These are phyloP conservation scores for Morpho achilles DNA, from an alignment of 2,888 invertebrate species.

Conservation along the genomic window DNA sequence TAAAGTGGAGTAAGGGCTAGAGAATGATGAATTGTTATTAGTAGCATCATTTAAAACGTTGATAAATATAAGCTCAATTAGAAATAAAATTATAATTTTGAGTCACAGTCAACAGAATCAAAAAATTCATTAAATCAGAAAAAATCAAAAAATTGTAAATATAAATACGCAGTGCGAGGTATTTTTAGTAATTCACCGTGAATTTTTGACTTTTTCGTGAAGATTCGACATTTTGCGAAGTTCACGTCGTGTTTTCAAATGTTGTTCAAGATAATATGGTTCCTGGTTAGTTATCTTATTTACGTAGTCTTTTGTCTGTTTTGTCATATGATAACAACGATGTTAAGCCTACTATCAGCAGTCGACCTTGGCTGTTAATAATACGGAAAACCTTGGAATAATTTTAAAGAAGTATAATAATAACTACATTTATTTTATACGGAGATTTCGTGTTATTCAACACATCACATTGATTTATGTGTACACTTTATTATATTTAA, in stretches of 20 bases:
- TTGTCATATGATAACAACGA: neutral
- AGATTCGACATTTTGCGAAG: constrained; percentile 17
- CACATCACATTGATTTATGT: neutral
- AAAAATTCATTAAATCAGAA: too few species aligned
- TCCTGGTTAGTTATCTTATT: constrained; percentile 4
- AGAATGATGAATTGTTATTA: too few species aligned
- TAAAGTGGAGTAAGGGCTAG: too few species aligned
- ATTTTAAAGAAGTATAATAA: too few species aligned
- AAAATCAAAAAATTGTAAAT: constrained; percentile 14
- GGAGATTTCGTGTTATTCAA: neutral
- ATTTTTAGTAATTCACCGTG: constrained; percentile 27
- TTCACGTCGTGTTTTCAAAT: constrained; percentile 5
- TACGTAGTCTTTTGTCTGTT: constrained; percentile 3
- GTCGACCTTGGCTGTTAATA: constrained; percentile 1
- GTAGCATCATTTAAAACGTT: constrained; percentile 11
- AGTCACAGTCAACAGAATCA: neutral
- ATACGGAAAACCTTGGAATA: neutral
- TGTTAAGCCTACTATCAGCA: neutral
- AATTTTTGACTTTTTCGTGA: too few species aligned
- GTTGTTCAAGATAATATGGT: constrained; percentile 1
- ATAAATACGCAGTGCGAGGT: constrained; percentile 20
- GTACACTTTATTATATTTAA: neutral
- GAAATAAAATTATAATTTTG: constrained; percentile 10
- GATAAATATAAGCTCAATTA: constrained; percentile 15
- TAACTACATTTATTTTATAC: too few species aligned